Evolutionary conservation across 2,888 invertebrate species (phyloP), one percentile per base, ranked within the genome.

Genomic region (Clivina fossor): DNA sequence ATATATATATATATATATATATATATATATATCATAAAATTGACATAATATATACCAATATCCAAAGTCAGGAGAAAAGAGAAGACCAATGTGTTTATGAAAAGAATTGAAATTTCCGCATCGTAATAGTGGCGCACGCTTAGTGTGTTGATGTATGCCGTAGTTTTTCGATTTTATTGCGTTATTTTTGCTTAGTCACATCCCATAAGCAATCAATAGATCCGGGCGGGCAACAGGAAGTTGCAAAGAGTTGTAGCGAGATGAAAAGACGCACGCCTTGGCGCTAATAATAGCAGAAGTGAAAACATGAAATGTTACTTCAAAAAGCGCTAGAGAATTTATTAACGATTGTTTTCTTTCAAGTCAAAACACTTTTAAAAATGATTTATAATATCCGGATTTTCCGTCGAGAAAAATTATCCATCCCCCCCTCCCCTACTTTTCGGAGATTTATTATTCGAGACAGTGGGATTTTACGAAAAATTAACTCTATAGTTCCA

Each of bases 101-200:
- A n/a, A n/a, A n/a, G n/a, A n/a, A n/a, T n/a, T n/a, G n/a, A n/a
- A n/a, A n/a, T n/a, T n/a, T n/a, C n/a, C n/a, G n/a, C n/a, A n/a
- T n/a, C n/a, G n/a, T n/a, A n/a, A n/a, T n/a, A n/a, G n/a, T n/a
- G n/a, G n/a, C n/a, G n/a, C n/a, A n/a, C n/a, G n/a, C n/a, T n/a
- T n/a, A n/a, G n/a, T n/a, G n/a, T n/a, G n/a, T n/a, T n/a, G n/a
- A n/a, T n/a, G n/a, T 51, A 51, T 51, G 41, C 33, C 51, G 43
- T 33, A 51, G 41, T 51, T 50, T n/a, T 40, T 22, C 33, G 51
- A 51, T 51, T 51, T 51, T 51, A 51, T 51, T 51, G 51, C 51
- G 51, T 51, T 51, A 51, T 51, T 51, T 48, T 51, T 51, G 51
- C 43, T 51, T 43, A 51, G 51, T 51, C 51, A 51, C 43, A 32